phyloP scores from a whole-genome alignment of 2,888 invertebrate species.

The Zygothrica quintamaculata region DNA sequence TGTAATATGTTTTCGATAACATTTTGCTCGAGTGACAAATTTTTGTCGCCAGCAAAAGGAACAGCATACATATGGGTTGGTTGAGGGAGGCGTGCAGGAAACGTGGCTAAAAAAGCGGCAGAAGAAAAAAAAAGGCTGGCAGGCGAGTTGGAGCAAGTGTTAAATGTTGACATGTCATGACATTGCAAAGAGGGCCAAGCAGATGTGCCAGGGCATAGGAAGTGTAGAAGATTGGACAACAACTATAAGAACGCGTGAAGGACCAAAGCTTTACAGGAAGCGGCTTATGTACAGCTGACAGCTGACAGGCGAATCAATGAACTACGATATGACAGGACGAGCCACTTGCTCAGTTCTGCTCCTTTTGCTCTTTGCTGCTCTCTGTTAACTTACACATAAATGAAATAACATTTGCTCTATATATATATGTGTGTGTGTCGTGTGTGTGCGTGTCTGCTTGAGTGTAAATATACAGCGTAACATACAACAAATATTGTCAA shows the following conservation, averaged over 20 bases:
- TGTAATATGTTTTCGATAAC: conserved; percentile 73
- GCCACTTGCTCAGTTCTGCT: conserved; percentile 26
- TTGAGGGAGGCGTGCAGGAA: too few species aligned
- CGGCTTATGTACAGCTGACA: conserved; percentile 76
- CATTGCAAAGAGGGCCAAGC: conserved; percentile 67
- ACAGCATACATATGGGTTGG: too few species aligned
- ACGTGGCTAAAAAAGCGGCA: conserved; percentile 35
- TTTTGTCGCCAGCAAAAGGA: conserved; percentile 54
- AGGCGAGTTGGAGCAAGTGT: conserved; percentile 74
- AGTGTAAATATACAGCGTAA: conserved; percentile 56
- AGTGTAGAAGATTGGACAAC: conserved; percentile 60
- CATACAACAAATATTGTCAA: conserved; percentile 76
- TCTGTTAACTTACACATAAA: conserved; percentile 16
- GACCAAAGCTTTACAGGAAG: conserved; percentile 55
- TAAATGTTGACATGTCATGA: conserved; percentile 80
- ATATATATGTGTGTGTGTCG: conserved; percentile 5
- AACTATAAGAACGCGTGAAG: conserved; percentile 25
- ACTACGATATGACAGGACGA: conserved; percentile 68
- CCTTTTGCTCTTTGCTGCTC: conserved; percentile 28
- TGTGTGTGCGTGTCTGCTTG: conserved; percentile 34
- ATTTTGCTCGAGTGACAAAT: conserved; percentile 74
- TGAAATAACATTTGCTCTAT: conserved; percentile 57
- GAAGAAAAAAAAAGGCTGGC: conserved; percentile 23
- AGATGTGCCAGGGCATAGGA: conserved; percentile 44
- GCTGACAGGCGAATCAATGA: conserved; percentile 78